Evolutionary conservation across 2,797 vertebrate species (phyloP).

Genomic region (Mastacembelus armatus): DNA sequence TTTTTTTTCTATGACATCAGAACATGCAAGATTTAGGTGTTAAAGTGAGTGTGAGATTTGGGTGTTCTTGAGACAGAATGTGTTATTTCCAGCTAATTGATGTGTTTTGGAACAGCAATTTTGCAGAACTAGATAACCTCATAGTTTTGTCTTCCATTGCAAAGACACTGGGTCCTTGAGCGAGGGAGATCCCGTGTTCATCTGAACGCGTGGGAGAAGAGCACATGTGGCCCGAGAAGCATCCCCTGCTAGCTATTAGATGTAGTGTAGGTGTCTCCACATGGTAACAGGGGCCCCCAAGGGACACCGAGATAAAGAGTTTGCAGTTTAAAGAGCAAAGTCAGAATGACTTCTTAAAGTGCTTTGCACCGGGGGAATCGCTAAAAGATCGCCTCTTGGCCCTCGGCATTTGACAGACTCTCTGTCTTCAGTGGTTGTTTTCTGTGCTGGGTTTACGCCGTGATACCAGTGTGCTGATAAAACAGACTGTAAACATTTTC

Average conservation of each 20-base stretch:
- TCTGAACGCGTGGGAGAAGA: slow-evolving; percentile 14
- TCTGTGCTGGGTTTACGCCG: slow-evolving; percentile 18
- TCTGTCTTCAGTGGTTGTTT: background rate
- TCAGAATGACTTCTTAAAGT: slow-evolving; percentile 20
- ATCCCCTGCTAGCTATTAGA: background rate
- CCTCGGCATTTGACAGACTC: slow-evolving; percentile 8
- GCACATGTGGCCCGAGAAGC: slow-evolving; percentile 7
- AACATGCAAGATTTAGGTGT: background rate
- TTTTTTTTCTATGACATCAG: too few relatives aligned
- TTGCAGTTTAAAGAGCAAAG: slow-evolving; percentile 41
- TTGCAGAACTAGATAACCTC: too few relatives aligned
- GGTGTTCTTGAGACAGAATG: background rate
- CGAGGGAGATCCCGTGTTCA: slow-evolving; percentile 1
- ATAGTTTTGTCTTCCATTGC: background rate
- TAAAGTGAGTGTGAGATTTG: background rate
- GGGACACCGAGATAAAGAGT: slow-evolving; percentile 50
- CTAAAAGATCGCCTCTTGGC: slow-evolving; percentile 17
- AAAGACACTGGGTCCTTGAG: background rate
- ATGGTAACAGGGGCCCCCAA: slow-evolving; percentile 16
- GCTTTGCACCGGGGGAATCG: slow-evolving; percentile 21
- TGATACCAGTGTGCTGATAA: slow-evolving; percentile 9
- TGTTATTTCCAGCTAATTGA: background rate
- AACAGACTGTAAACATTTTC: background rate
- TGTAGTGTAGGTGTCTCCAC: slow-evolving; percentile 1
- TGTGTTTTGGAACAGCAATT: too few relatives aligned